Evolutionary conservation across 2,888 invertebrate species (phyloP).

Genomic region (Meliscaeva auricollis): DNA sequence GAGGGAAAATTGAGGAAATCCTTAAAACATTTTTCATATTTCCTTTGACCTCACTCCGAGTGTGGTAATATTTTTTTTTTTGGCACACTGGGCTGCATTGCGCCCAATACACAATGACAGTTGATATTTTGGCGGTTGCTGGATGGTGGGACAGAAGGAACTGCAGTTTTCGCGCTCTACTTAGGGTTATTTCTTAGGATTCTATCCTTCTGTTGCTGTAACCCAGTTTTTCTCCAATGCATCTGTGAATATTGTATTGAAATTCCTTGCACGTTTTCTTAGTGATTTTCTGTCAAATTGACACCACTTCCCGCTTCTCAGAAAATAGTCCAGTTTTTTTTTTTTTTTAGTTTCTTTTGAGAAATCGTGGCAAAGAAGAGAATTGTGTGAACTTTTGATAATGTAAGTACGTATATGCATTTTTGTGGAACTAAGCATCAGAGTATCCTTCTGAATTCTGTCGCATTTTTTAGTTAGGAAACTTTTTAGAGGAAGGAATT

Average conservation of each 20-base stretch:
- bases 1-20: conserved; percentile 50
- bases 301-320: conserved; percentile 57
- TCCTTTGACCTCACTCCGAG: conserved; percentile 47
- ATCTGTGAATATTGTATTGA: conserved; percentile 59
- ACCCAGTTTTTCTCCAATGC: conserved; percentile 25
- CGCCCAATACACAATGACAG: conserved; percentile 41
- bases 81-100: conserved; percentile 60
- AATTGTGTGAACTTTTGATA: conserved; percentile 51
- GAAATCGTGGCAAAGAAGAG: background rate
- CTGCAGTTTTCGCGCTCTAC: conserved; percentile 1
- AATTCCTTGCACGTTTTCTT: conserved; percentile 71
- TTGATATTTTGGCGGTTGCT: conserved; percentile 43
- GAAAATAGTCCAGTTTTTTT: conserved; percentile 15
- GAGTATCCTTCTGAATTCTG: conserved; percentile 54
- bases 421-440: conserved; percentile 42
- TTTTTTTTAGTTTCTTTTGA: conserved; percentile 10
- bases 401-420: background rate
- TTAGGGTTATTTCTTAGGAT: background rate
- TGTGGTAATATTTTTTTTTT: conserved; percentile 11
- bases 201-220: background rate
- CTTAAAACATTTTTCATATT: conserved; percentile 60
- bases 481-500: conserved; percentile 8
- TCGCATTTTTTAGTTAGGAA: conserved; percentile 52
- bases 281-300: conserved; percentile 77
- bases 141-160: conserved; percentile 5